phyloP scores from a whole-genome alignment of 2,888 invertebrate species.

The Formica aserva region DNA sequence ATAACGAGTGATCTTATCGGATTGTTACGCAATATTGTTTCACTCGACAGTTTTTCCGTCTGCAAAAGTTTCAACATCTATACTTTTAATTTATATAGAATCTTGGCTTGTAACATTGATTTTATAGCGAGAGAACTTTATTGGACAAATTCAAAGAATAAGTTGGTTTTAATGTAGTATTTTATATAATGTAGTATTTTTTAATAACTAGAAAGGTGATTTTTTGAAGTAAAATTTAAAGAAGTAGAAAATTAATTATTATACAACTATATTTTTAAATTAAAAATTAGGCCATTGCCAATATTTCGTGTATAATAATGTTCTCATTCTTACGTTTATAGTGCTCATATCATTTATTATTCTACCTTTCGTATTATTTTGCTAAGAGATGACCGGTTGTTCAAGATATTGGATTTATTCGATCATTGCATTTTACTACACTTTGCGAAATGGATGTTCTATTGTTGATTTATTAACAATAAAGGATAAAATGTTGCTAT shows the following conservation, averaged over 20 bases:
- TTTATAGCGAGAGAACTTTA: not conserved
- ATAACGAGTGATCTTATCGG: constrained; percentile 9
- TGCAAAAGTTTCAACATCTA: not conserved
- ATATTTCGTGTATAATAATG: not conserved
- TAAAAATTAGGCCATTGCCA: not conserved
- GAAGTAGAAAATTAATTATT: not conserved
- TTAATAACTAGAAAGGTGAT: not conserved
- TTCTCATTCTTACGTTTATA: not conserved
- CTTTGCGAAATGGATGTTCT: constrained; percentile 3
- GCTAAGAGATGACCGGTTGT: not conserved
- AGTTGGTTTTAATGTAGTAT: not conserved
- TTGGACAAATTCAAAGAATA: not conserved
- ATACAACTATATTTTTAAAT: not conserved
- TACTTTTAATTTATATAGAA: constrained; percentile 10
- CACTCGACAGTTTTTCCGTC: not conserved
- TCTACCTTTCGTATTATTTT: not conserved
- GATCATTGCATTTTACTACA: not conserved
- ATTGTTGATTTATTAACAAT: not conserved
- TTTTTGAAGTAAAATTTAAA: not conserved
- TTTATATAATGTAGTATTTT: not conserved
- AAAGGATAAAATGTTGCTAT: not conserved
- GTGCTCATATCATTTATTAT: not conserved
- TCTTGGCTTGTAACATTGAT: not conserved
- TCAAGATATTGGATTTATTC: not conserved
- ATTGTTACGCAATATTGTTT: constrained; percentile 11